Conservation (phyloP, 2,888 invertebrate species). For the Dermolepida albohirtum region DNA sequence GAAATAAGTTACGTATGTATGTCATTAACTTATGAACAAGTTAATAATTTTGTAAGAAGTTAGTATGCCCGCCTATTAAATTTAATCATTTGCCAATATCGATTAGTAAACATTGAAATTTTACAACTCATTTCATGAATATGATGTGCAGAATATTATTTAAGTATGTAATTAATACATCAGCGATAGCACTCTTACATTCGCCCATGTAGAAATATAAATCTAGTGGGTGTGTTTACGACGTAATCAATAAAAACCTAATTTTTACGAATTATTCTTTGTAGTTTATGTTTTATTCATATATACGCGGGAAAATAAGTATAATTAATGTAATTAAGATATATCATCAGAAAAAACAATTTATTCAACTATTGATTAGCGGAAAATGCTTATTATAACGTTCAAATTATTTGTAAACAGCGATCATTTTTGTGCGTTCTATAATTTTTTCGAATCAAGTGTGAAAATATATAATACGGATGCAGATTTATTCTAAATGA, state of each 20-base stretch:
- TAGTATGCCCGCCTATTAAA: no score
- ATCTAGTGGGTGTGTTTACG: slow-evolving; percentile 11
- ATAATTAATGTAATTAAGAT: slow-evolving; percentile 8
- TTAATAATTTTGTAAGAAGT: no score
- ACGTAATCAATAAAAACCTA: slow-evolving; percentile 23
- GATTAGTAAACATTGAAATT: no score
- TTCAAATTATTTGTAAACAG: slow-evolving; percentile 6
- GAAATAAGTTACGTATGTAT: no score
- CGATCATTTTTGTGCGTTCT: neutral
- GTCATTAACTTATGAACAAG: no score
- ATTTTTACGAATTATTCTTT: slow-evolving; percentile 15
- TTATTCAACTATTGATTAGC: slow-evolving; percentile 3
- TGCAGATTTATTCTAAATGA: no score
- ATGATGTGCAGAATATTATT: no score
- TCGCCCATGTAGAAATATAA: neutral
- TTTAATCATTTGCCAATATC: no score
- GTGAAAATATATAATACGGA: no score
- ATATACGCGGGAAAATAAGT: neutral
- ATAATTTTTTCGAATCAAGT: no score
- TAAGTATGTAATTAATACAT: no score
- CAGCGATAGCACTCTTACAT: neutral
- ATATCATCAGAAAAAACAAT: neutral
- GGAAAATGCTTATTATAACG: neutral
- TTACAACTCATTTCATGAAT: no score
- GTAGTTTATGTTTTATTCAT: slow-evolving; percentile 13